These are phyloP conservation scores for Tolypeutes matacus DNA, from an alignment of 2,797 vertebrate genomes.

Conservation along the genomic window DNA sequence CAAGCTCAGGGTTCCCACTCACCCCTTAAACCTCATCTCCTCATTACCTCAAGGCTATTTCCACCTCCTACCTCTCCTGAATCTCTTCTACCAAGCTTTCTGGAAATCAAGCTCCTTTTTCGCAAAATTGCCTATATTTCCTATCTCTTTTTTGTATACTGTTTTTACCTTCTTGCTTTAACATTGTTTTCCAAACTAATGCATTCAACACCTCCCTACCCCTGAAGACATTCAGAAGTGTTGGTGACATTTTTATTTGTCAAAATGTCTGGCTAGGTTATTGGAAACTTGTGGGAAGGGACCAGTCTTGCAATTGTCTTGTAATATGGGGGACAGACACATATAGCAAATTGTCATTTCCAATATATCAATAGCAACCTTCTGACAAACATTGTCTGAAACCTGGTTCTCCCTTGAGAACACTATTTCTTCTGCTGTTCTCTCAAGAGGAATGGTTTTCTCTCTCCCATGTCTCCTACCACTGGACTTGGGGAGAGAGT, in stretches of 20 bases:
- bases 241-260: not conserved
- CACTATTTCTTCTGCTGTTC: not conserved
- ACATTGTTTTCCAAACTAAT: not conserved
- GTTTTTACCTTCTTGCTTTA: not conserved
- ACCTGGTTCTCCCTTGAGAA: too few species aligned
- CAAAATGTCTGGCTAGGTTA: not conserved
- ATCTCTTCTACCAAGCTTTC: not conserved
- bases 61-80: not conserved
- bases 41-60: not conserved
- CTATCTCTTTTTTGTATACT: not conserved
- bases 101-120: not conserved
- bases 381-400: not conserved
- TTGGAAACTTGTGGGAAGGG: not conserved
- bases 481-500: too few species aligned
- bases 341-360: not conserved
- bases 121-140: not conserved
- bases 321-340: not conserved
- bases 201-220: not conserved
- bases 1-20: not conserved
- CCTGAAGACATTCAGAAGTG: not conserved
- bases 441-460: not conserved
- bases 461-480: not conserved
- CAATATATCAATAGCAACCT: not conserved
- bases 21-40: not conserved
- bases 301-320: fast-evolving